Conservation (phyloP, 37 sponge, comb jelly and placozoan species). For the Tethya wilhelma region DNA sequence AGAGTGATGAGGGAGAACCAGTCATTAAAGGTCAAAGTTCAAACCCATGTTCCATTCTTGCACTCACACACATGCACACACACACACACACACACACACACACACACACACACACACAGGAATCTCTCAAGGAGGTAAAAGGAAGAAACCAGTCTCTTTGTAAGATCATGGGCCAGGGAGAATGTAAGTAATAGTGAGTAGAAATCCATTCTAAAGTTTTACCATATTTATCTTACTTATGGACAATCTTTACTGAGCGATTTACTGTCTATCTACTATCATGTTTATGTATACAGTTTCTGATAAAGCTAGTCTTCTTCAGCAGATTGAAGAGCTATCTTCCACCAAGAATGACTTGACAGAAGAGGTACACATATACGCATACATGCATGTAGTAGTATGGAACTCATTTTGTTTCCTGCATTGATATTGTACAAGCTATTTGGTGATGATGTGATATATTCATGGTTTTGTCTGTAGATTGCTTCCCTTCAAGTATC, state of each 20-base stretch:
- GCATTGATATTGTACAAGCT: no score
- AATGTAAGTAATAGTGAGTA: slow-evolving; percentile 27
- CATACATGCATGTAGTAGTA: background rate
- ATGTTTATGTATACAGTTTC: slow-evolving; percentile 24
- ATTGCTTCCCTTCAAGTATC: slow-evolving; percentile 11
- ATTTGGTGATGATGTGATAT: no score
- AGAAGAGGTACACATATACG: slow-evolving; percentile 20
- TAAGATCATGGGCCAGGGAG: slow-evolving; percentile 58
- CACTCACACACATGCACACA: slow-evolving; percentile 18
- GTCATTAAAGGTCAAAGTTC: slow-evolving; percentile 12
- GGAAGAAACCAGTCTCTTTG: slow-evolving; percentile 50
- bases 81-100: background rate
- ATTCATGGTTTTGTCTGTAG: background rate
- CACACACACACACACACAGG: no score
- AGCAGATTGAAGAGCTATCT: slow-evolving; percentile 38
- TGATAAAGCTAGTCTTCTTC: slow-evolving; percentile 34
- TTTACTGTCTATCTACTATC: background rate
- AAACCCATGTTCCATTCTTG: background rate
- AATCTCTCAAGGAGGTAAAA: slow-evolving; percentile 36
- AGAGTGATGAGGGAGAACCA: slow-evolving; percentile 24
- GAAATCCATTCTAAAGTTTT: background rate
- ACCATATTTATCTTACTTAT: background rate
- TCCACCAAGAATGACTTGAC: slow-evolving; percentile 48
- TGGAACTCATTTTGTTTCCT: background rate
- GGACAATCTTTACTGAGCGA: background rate